Base-by-base conservation (phyloP, 2,888 invertebrate genomes). In the Hemicrepidius hirtus region DNA sequence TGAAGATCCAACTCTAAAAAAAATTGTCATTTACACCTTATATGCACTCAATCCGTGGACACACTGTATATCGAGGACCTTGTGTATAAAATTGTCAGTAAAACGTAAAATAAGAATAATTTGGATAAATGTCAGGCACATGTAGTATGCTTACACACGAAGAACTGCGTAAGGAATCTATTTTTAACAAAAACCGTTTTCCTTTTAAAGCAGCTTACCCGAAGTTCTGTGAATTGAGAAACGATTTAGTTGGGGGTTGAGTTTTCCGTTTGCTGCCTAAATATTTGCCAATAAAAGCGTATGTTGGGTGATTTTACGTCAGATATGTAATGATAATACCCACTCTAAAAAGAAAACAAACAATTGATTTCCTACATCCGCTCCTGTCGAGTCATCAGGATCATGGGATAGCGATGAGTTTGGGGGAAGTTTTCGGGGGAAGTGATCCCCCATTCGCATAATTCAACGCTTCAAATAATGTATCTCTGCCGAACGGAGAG, bases 391-490 rank as follows among this genome's bases (percentile, higher is more conserved):
- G 63, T 68, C 68, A 68, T 68, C 68, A 63, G 44, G 68, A 60
- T 63, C 68, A 28, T 44, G n/a, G 64, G 35, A 62, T 44, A 57
- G 70, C 46, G 60, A 64, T 57, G 62, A 57, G 24, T 59, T 70
- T 44, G 24, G 60, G 37, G 53, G 53, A 24, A 65, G 35, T 50
- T 70, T 55, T n/a, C n/a, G n/a, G 41, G 65, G 70, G 59, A 67
- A 60, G 64, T 41, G 57, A 60, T 46, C 50, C 60, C 37, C 73
- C 73, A 74, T 77, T 73, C 74, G 77, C 73, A 77, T 77, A 77
- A 77, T 77, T 73, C 71, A 60, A 41, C 59, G 71, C 67, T 74
- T 63, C 64, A 60, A 75, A 75, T 76, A 71, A 75, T 76, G 73
- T 65, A 70, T 73, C 68, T 72, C 67, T 55, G 68, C 75, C 57